phyloP scores from a whole-genome alignment of 2,888 invertebrate genomes.

The Endotricha flammealis region DNA sequence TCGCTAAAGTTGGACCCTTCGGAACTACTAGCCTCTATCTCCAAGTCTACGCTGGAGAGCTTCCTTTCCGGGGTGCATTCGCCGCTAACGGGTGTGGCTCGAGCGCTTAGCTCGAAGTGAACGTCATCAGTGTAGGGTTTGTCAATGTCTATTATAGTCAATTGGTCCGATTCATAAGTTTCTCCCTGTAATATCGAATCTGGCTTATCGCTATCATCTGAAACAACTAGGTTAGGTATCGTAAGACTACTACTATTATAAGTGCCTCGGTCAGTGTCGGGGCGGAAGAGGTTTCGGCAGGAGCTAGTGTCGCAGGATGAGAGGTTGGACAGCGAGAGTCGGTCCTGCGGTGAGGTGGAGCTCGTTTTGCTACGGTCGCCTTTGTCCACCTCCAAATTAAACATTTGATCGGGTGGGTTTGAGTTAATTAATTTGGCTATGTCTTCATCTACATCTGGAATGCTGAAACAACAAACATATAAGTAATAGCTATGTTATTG shows the following conservation, averaged over 20 bases:
- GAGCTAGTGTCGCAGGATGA: slow-evolving; percentile 71
- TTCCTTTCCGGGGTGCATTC: slow-evolving; percentile 64
- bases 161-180: slow-evolving; percentile 79
- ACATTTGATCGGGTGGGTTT: slow-evolving; percentile 46
- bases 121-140: slow-evolving; percentile 70
- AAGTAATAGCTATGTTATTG: too few relatives aligned
- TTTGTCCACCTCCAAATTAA: slow-evolving; percentile 51
- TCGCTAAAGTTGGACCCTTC: slow-evolving; percentile 83
- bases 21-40: slow-evolving; percentile 77
- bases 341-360: slow-evolving; percentile 54
- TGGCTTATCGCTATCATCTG: slow-evolving; percentile 67
- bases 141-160: slow-evolving; percentile 82
- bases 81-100: slow-evolving; percentile 54
- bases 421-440: slow-evolving; percentile 69
- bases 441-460: slow-evolving; percentile 77
- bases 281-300: slow-evolving; percentile 61
- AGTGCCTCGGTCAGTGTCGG: slow-evolving; percentile 47
- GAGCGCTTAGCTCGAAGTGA: slow-evolving; percentile 51
- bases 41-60: slow-evolving; percentile 62
- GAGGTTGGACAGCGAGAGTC: slow-evolving; percentile 62
- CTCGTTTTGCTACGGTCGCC: slow-evolving; percentile 44
- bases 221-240: slow-evolving; percentile 70
- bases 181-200: slow-evolving; percentile 69
- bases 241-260: slow-evolving; percentile 65
- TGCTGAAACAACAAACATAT: slow-evolving; percentile 42